Evolutionary conservation across 1,140 invertebrate genomes (phyloP), one percentile per base, ranked within the genome.

Genomic region (Drosophila truncata): DNA sequence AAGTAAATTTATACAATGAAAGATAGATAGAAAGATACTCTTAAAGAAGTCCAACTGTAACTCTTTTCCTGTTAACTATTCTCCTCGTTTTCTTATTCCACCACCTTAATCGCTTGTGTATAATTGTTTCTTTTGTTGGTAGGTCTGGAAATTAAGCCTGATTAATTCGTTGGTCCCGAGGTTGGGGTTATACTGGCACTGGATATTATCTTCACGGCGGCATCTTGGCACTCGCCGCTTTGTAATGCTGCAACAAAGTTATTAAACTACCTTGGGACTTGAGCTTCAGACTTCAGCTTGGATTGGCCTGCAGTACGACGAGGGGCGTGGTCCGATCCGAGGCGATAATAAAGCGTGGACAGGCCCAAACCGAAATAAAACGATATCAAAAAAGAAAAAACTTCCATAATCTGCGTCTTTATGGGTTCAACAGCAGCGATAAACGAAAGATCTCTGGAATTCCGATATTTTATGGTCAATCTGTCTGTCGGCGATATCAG

Each of bases 91-190:
- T 35, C 39, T 55, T 16, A 49, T 42, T 42, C 29, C 46, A 16
- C 41, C 18, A 33, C 37, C 31, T 65, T 77, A 69, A 77, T 77
- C 74, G 63, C 62, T 75, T 14, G 55, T 65, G 44, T 82, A 72
- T 82, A 78, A 73, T 67, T 64, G 62, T 75, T 70, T 63, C 64
- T 54, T 66, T 58, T 84, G 83, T 77, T 29, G 73, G 39, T 18
- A 67, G 66, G 62, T 64, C 74, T 77, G 63, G 44, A 87, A 88
- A 80, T 87, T 83, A 87, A 87, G 84, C 84, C 79, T 84, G 84
- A 87, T 87, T 87, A 87, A 87, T 87, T 87, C 82, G 84, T 88
- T 77, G 84, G 59, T 58, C 41, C 9, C 18, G 4, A 41, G 73
- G 4, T 8, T 8, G 52, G 50, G 61, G 31, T 27, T 66, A 50